phyloP scores from a whole-genome alignment of 2,888 invertebrate species.

The Koerneria pararmatus region DNA sequence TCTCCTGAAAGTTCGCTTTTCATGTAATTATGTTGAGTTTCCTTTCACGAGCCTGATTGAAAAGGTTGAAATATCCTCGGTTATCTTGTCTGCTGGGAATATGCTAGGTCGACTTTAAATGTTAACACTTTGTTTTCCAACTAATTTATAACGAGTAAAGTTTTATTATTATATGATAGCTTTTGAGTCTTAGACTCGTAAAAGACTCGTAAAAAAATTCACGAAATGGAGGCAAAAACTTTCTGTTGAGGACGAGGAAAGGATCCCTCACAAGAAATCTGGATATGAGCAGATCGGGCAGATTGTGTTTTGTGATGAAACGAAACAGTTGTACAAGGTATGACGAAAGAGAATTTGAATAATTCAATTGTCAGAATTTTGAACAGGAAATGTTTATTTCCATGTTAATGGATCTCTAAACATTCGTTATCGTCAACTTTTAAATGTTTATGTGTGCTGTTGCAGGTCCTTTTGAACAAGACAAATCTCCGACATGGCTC shows the following conservation, averaged over 20 bases:
- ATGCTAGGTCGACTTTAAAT: no score
- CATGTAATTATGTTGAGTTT: no score
- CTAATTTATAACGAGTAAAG: no score
- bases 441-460: neutral
- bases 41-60: no score
- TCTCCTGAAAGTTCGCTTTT: no score
- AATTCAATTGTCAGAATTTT: neutral
- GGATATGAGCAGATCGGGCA: conserved; percentile 38
- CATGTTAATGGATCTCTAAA: neutral
- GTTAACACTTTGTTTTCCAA: no score
- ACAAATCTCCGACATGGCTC: conserved; percentile 62
- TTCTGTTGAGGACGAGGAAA: no score
- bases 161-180: no score
- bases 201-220: conserved; percentile 8
- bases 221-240: conserved; percentile 16
- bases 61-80: no score
- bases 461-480: conserved; percentile 62
- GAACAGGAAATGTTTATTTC: neutral
- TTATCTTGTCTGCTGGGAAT: no score
- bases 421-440: no score
- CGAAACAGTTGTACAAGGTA: conserved; percentile 37
- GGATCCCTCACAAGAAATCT: conserved; percentile 36
- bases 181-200: no score
- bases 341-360: neutral
- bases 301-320: conserved; percentile 38